Percentiles rank a stretch among this genome's conserved stretches.
Conservation (phyloP, 1,140 invertebrate species). For the Drosophila hydei region DNA sequence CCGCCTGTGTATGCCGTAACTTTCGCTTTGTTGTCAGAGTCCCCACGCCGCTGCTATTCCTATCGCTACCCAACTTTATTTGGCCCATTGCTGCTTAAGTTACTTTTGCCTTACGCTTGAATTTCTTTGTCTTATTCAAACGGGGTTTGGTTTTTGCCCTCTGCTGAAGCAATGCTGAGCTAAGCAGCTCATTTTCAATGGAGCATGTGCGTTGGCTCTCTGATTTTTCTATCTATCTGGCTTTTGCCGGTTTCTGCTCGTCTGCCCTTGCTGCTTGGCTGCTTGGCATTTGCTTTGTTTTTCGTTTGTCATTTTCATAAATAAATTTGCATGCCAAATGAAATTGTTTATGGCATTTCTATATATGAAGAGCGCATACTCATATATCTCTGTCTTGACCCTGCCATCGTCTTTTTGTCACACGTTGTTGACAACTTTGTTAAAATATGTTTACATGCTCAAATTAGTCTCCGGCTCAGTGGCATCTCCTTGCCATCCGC, state of each 20-base stretch:
- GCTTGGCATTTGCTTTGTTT: conserved; percentile 45
- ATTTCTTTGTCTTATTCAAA: conserved; percentile 54
- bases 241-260: neutral
- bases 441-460: conserved; percentile 82
- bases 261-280: neutral
- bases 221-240: conserved; percentile 58
- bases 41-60: conserved; percentile 11
- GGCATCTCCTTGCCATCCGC: conserved; percentile 4
- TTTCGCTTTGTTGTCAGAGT: conserved; percentile 70
- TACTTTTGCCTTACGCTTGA: conserved; percentile 74
- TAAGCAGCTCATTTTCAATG: conserved; percentile 73
- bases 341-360: conserved; percentile 81
- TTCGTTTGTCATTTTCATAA: conserved; percentile 79
- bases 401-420: conserved; percentile 50
- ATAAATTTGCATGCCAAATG: conserved; percentile 82
- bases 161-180: conserved; percentile 57
- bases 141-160: conserved; percentile 29
- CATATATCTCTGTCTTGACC: conserved; percentile 61
- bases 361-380: conserved; percentile 63
- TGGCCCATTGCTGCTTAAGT: conserved; percentile 75
- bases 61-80: conserved; percentile 59
- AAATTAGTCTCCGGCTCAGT: conserved; percentile 63
- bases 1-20: conserved; percentile 42
- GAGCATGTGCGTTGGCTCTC: conserved; percentile 55
- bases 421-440: conserved; percentile 81